These are phyloP conservation scores for Coelogynopora nodosa DNA, from an alignment of 2,888 invertebrate species.

Conservation along the genomic window DNA sequence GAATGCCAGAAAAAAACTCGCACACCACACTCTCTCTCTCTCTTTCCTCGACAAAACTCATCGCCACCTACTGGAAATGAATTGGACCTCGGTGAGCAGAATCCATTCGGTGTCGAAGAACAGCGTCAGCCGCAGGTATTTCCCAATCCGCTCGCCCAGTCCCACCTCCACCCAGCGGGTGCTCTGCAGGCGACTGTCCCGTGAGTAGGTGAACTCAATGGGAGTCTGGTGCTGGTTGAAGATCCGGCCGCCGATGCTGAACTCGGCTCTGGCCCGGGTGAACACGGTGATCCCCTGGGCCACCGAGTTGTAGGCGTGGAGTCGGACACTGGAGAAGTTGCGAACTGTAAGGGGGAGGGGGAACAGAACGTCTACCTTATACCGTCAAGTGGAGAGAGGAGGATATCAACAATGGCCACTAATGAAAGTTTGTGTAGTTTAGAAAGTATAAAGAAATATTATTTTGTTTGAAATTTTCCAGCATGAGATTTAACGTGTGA, in stretches of 20 bases:
- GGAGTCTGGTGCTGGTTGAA: not conserved
- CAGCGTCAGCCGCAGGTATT: not conserved
- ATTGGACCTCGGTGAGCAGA: slow-evolving; percentile 21
- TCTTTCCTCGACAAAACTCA: no score
- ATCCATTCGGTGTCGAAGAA: slow-evolving; percentile 35
- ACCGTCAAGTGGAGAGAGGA: no score
- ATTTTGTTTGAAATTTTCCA: not conserved
- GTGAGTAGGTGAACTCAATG: not conserved
- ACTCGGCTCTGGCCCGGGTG: slow-evolving; percentile 11
- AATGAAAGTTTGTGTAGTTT: no score
- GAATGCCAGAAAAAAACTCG: no score
- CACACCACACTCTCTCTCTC: no score
- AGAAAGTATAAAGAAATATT: not conserved
- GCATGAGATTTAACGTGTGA: no score
- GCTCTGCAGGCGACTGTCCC: slow-evolving; percentile 29
- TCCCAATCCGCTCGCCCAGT: not conserved
- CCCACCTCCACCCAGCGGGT: slow-evolving; percentile 13
- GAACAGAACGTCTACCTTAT: not conserved
- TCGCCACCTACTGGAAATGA: slow-evolving; percentile 17
- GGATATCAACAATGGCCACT: no score
- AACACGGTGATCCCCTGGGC: slow-evolving; percentile 16
- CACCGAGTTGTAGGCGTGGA: slow-evolving; percentile 29
- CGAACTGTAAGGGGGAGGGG: not conserved
- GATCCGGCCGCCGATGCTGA: slow-evolving; percentile 19
- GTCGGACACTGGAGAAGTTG: not conserved